Evolutionary conservation across 1,140 invertebrate genomes (phyloP).

Genomic region (Drosophila lini): DNA sequence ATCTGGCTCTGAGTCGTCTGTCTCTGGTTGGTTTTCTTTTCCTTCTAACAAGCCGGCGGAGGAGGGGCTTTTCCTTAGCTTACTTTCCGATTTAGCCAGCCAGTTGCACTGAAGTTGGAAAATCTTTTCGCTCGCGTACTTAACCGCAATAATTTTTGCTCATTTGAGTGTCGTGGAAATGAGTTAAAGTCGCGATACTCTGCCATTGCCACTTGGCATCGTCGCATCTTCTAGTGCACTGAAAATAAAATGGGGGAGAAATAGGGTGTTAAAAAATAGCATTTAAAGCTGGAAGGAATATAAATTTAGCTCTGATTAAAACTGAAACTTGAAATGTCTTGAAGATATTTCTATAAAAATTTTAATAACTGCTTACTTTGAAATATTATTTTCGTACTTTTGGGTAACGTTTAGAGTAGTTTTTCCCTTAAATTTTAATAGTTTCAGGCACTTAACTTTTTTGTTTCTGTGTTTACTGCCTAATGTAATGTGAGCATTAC

Average conservation of each 20-base stretch:
- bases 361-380: background rate
- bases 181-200: conserved; percentile 66
- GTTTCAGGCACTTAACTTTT: background rate
- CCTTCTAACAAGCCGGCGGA: conserved; percentile 44
- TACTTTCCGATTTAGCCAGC: conserved; percentile 71
- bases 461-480: conserved; percentile 17
- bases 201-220: conserved; percentile 62
- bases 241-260: background rate
- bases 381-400: background rate
- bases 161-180: conserved; percentile 83
- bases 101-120: conserved; percentile 39
- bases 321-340: background rate
- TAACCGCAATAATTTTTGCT: conserved; percentile 83
- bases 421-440: background rate
- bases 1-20: conserved; percentile 8
- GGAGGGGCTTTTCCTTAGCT: conserved; percentile 61
- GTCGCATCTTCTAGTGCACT: conserved; percentile 31
- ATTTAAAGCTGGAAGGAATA: background rate
- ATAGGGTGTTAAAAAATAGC: background rate
- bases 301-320: background rate
- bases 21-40: conserved; percentile 20
- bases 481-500: conserved; percentile 80
- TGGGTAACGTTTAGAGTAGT: background rate
- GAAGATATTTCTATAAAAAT: background rate
- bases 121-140: conserved; percentile 77